Evolutionary conservation across 2,797 vertebrate species (phyloP).

Genomic region (Oreonectes daqikongensis): DNA sequence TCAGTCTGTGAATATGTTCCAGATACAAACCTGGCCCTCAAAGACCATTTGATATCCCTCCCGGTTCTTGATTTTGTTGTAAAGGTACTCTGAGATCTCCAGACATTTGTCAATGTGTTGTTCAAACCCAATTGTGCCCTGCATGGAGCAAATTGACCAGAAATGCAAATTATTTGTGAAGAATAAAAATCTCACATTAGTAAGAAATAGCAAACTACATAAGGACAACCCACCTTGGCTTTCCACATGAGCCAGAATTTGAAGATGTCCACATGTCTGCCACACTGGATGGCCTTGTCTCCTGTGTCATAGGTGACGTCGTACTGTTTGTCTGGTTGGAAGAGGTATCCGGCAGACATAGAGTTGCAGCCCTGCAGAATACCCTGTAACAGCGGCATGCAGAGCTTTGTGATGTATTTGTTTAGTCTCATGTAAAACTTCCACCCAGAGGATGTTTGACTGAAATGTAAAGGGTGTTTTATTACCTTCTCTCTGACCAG

Average conservation of each 20-base stretch:
- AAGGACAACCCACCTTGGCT: slow-evolving; percentile 87
- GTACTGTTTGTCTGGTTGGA: slow-evolving; percentile 98
- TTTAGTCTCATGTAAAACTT: too few species aligned
- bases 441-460: too few species aligned
- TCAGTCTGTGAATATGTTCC: background rate
- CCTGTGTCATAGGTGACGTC: slow-evolving; percentile 96
- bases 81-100: slow-evolving; percentile 94
- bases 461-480: background rate
- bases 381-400: slow-evolving; percentile 78
- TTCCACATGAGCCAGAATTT: slow-evolving; percentile 99
- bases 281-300: slow-evolving; percentile 98
- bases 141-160: slow-evolving; percentile 22
- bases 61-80: slow-evolving; percentile 95
- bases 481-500: slow-evolving; percentile 95
- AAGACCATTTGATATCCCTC: slow-evolving; percentile 98
- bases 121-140: slow-evolving; percentile 97
- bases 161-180: background rate
- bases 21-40: slow-evolving; percentile 84
- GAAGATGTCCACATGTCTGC: slow-evolving; percentile 97
- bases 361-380: slow-evolving; percentile 95
- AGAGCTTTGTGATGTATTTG: background rate
- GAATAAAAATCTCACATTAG: background rate
- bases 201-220: background rate
- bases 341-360: slow-evolving; percentile 98
- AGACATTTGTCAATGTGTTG: slow-evolving; percentile 97